Base-by-base conservation (phyloP, 2,797 vertebrate genomes). In the Platalea minor region DNA sequence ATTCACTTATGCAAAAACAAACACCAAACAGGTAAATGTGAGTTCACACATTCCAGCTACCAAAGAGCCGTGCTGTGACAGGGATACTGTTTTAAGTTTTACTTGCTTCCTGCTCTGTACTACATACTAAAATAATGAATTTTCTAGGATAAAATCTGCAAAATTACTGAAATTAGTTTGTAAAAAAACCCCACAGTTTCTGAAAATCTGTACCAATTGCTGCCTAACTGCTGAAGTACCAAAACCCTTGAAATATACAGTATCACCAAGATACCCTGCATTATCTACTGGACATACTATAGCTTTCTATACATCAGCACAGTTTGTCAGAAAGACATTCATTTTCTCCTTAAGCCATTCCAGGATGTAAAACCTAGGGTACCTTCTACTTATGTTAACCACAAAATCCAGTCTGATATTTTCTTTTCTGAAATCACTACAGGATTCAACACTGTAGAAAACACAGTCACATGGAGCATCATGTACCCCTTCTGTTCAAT, bases 131-230 rank as follows among this genome's bases (percentile, higher is more conserved):
- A 53, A 53, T 56, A 64, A 33, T 11, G 2, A 43, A 8, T 51
- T 45, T 61, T 64, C 15, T 68, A 29, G 13, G 26, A 73, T 39
- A 65, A 80, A 85, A 60, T 54, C 23, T 67, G 14, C 1, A 57
- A 74, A 77, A 48, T 21, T 76, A 26, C 31, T 65, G 15, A 77
- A 48, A 56, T 45, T 13, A 50, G n/a, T 88, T 85, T 57, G 16
- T 31, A 33, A 56, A 61, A 88, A 45, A 11, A 0, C 1, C 0
- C 0, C 0, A 10, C 9, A 24, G 3, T 68, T 83, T 79, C 43
- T 82, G 35, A 54, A 17, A 70, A 65, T 29, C 5, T 56, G 3
- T 43, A 51, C 9, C 8, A 43, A 17, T 77, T 84, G 2, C 21
- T 70, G 18, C 26, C 23, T 70, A 50, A 18, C 11, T 10, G 3